Conservation (phyloP, 64 coral and sea anemone species). For the Stichodactyla helianthus region DNA sequence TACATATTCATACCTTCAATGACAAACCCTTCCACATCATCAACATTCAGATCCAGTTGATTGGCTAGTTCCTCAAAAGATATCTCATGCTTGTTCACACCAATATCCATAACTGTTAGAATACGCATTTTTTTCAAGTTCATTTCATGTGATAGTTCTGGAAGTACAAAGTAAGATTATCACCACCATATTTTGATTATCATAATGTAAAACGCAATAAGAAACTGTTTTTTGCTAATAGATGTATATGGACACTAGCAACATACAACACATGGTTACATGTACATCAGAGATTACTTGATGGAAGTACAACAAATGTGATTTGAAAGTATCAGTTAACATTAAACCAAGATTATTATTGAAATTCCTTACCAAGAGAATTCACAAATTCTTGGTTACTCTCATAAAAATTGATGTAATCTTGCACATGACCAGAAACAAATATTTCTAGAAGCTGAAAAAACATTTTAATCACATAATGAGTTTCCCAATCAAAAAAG, state of each 20-base stretch:
- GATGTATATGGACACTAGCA: no score
- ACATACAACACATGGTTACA: no score
- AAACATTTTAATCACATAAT: background rate
- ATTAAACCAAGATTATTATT: background rate
- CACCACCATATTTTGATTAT: no score
- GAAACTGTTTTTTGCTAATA: no score
- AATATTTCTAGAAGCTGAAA: slow-evolving; percentile 79
- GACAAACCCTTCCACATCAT: slow-evolving; percentile 85
- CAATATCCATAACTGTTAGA: slow-evolving; percentile 84
- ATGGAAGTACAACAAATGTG: no score
- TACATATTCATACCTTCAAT: slow-evolving; percentile 69
- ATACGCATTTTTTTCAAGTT: slow-evolving; percentile 95
- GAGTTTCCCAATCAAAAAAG: background rate
- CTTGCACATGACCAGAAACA: slow-evolving; percentile 70
- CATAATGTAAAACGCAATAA: no score
- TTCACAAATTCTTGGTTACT: slow-evolving; percentile 77
- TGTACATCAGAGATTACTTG: no score
- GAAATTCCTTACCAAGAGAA: slow-evolving; percentile 57
- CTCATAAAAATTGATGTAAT: slow-evolving; percentile 82
- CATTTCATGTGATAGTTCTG: slow-evolving; percentile 82
- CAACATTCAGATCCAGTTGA: slow-evolving; percentile 57
- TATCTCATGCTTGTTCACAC: slow-evolving; percentile 66
- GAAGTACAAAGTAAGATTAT: background rate
- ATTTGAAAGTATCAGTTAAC: no score
- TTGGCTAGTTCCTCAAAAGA: slow-evolving; percentile 82